Percentiles rank a stretch among this genome's conserved stretches.
Conservation (phyloP, 2,888 invertebrate genomes). For the Myopa tessellatipennis region DNA sequence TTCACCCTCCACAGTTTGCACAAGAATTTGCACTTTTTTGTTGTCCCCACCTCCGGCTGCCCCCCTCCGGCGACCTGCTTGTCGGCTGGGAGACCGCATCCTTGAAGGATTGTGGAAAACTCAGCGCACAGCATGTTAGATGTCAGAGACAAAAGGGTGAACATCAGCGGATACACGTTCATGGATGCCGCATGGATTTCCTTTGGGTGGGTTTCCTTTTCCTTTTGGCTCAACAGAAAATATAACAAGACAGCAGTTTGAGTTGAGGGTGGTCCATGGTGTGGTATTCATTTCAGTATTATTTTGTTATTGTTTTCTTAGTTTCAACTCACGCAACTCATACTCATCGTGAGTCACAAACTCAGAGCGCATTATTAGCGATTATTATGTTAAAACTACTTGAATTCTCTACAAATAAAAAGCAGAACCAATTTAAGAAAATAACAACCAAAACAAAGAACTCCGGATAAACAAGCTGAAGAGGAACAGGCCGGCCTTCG, state of each 20-base stretch:
- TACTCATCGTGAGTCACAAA: background rate
- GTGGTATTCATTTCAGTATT: slow-evolving; percentile 48
- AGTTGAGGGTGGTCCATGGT: slow-evolving; percentile 43
- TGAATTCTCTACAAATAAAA: slow-evolving; percentile 1
- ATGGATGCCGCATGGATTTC: background rate
- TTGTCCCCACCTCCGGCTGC: no score
- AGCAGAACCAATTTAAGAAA: slow-evolving; percentile 14
- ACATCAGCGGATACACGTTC: background rate
- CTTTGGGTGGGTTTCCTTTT: no score
- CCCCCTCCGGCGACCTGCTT: background rate
- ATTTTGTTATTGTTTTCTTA: slow-evolving; percentile 51
- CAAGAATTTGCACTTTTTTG: slow-evolving; percentile 30
- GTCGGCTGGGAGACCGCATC: slow-evolving; percentile 11
- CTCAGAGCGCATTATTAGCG: slow-evolving; percentile 6
- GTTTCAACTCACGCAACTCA: slow-evolving; percentile 35
- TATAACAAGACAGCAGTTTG: no score
- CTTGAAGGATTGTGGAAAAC: slow-evolving; percentile 7
- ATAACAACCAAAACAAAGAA: slow-evolving; percentile 17
- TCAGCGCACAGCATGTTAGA: background rate
- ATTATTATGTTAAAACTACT: slow-evolving; percentile 26
- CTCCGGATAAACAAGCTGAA: background rate
- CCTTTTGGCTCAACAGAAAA: background rate
- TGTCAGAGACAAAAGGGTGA: slow-evolving; percentile 8
- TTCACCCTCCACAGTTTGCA: slow-evolving; percentile 35
- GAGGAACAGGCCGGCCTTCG: background rate